These are phyloP conservation scores for Sparus aurata DNA, from an alignment of 2,797 vertebrate genomes.

Conservation along the genomic window DNA sequence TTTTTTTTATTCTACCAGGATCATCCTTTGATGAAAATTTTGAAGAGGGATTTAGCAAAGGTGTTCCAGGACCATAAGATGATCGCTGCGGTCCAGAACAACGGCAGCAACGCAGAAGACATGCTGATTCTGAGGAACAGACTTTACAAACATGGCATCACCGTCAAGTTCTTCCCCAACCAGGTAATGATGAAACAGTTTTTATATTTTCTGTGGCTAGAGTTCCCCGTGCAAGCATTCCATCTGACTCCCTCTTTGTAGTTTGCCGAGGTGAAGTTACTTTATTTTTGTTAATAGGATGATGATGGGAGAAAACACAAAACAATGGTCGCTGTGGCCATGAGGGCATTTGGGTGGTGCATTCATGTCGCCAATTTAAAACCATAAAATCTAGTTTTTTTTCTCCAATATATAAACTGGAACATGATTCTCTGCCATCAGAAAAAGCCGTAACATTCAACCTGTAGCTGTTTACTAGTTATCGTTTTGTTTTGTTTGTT, in stretches of 20 bases:
- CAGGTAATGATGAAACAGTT: constrained; percentile 81
- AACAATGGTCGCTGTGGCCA: no score
- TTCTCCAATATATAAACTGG: no score
- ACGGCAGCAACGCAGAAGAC: constrained; percentile 82
- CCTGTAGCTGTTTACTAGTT: background rate
- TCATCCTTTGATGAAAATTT: constrained; percentile 69
- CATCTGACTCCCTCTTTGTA: no score
- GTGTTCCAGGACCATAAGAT: constrained; percentile 88
- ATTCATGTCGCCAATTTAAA: background rate
- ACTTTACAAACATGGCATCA: constrained; percentile 87
- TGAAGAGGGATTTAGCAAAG: constrained; percentile 81
- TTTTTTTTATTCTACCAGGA: constrained; percentile 68
- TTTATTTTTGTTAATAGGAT: no score
- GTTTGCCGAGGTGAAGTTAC: no score
- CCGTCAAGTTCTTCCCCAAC: constrained; percentile 89
- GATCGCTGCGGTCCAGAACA: constrained; percentile 92
- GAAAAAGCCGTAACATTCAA: background rate
- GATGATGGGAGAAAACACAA: no score
- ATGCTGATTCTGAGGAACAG: constrained; percentile 83
- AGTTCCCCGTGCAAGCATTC: background rate
- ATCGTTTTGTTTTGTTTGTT: no score
- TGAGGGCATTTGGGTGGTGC: background rate
- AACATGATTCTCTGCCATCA: background rate
- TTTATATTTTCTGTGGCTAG: background rate
- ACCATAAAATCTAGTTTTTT: background rate